A percentile compares a stretch with the other conserved stretches of the same genome.
phyloP scores from a whole-genome alignment of 2,113 vertebrate genomes.

The Picathartes gymnocephalus region DNA sequence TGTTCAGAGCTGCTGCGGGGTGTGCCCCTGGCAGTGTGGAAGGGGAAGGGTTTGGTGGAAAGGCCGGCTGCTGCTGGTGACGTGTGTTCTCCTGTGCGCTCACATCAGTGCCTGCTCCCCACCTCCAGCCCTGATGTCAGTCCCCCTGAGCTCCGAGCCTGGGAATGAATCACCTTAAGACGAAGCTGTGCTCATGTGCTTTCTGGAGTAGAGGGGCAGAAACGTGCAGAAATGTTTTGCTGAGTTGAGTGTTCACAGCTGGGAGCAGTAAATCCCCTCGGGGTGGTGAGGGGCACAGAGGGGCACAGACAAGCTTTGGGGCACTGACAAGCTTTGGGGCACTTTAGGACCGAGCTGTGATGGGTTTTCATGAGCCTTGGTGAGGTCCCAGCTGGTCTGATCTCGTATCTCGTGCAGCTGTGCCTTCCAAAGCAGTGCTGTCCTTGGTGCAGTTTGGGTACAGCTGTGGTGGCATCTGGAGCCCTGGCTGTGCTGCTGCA shows the following conservation, averaged over 20 bases:
- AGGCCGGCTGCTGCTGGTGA: accelerated
- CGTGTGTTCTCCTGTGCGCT: accelerated
- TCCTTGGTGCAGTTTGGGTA: not conserved
- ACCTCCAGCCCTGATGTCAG: not conserved
- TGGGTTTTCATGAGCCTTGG: accelerated
- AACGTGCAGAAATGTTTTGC: not conserved
- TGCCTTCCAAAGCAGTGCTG: not conserved
- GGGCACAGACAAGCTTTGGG: not conserved
- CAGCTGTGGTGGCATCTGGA: not conserved
- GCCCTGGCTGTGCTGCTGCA: not conserved
- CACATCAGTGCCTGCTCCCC: not conserved
- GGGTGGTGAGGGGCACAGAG: not conserved
- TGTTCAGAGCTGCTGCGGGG: not conserved
- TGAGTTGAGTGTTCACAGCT: not conserved
- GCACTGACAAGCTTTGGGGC: not conserved
- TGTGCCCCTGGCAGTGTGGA: not conserved
- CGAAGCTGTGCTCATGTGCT: not conserved
- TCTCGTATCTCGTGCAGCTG: not conserved
- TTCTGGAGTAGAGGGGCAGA: not conserved
- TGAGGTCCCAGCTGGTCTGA: not conserved
- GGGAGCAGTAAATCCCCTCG: not conserved
- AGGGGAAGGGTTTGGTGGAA: not conserved
- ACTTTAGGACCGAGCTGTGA: accelerated
- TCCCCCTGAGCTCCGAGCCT: not conserved
- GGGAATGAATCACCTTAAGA: not conserved